phyloP scores from a whole-genome alignment of 2,797 vertebrate species.

The Eulemur rubriventer region DNA sequence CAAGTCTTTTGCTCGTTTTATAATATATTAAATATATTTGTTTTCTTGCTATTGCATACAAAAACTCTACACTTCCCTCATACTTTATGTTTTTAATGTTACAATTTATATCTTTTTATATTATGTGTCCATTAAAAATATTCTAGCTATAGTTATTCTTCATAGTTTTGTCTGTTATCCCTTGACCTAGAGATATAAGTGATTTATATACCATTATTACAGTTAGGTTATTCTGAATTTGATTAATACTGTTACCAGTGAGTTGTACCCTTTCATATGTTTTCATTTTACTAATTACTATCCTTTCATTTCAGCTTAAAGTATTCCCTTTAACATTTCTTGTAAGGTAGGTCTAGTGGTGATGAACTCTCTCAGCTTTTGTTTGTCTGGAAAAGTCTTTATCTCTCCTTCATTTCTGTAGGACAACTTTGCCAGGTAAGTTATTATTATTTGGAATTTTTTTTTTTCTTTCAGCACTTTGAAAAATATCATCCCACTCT shows the following conservation, averaged over 20 bases:
- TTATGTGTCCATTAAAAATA: not conserved
- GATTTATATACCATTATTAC: not conserved
- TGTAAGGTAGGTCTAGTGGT: not conserved
- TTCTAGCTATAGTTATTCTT: not conserved
- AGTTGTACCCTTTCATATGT: not conserved
- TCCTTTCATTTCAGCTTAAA: not conserved
- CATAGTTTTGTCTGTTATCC: not conserved
- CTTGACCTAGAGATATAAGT: not conserved
- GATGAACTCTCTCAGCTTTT: not conserved
- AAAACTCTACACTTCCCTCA: not conserved
- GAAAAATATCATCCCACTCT: no score
- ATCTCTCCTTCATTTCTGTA: not conserved
- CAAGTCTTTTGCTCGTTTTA: not conserved
- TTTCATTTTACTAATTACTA: not conserved
- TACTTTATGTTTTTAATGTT: not conserved
- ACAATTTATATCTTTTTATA: not conserved
- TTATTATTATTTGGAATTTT: not conserved
- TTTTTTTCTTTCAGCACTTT: not conserved
- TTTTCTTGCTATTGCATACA: not conserved
- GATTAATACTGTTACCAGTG: not conserved
- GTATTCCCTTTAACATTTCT: not conserved
- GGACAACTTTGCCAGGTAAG: not conserved
- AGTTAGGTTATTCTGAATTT: not conserved
- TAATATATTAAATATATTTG: not conserved
- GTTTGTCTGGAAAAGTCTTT: not conserved